Evolutionary conservation across 2,888 invertebrate genomes (phyloP).

Genomic region (Chouioia cunea): DNA sequence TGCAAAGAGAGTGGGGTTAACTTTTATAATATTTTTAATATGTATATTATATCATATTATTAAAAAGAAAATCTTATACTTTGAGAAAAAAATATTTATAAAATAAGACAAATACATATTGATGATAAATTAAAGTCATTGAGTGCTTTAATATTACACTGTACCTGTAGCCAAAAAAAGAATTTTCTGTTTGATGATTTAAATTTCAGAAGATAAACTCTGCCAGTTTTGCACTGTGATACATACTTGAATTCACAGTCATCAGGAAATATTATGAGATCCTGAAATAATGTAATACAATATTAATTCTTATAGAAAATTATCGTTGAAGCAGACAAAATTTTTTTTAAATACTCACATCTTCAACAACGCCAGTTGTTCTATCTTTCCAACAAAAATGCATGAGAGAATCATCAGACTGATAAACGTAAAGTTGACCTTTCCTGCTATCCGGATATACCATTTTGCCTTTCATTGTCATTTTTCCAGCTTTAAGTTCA

Average conservation of each 20-base stretch:
- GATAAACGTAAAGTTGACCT: slow-evolving; percentile 94
- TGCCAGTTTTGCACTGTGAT: slow-evolving; percentile 94
- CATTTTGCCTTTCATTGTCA: slow-evolving; percentile 94
- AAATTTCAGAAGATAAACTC: slow-evolving; percentile 96
- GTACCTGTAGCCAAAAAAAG: slow-evolving; percentile 98
- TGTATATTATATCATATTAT: no score
- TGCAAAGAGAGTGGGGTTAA: no score
- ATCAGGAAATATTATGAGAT: slow-evolving; percentile 97
- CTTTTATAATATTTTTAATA: no score
- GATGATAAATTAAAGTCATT: no score
- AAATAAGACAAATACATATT: no score
- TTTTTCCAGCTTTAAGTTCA: slow-evolving; percentile 96
- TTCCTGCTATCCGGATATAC: slow-evolving; percentile 95
- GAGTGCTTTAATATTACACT: no score
- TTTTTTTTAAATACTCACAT: slow-evolving; percentile 71
- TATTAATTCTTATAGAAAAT: neutral
- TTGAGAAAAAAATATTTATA: no score
- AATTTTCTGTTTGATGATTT: slow-evolving; percentile 93
- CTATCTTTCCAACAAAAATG: slow-evolving; percentile 99
- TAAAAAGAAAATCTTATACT: no score
- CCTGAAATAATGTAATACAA: slow-evolving; percentile 70
- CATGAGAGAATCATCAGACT: slow-evolving; percentile 97
- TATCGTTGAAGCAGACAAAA: neutral
- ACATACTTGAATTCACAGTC: slow-evolving; percentile 97
- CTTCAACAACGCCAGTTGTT: slow-evolving; percentile 91